These are phyloP conservation scores for Phoeniculus purpureus DNA, from an alignment of 2,797 vertebrate genomes.

Conservation along the genomic window DNA sequence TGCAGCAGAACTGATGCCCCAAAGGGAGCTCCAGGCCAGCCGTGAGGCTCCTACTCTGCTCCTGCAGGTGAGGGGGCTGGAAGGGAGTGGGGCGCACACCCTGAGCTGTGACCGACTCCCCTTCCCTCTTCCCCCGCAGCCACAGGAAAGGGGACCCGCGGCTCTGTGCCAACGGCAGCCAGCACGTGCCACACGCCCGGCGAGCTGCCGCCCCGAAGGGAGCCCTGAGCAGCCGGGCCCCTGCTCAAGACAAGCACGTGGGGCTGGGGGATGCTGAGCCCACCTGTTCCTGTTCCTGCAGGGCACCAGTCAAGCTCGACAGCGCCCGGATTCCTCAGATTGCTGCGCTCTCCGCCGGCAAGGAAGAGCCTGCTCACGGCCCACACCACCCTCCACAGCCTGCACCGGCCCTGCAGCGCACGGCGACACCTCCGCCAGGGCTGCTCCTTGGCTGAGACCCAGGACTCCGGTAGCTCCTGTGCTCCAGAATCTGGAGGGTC, in stretches of 20 bases:
- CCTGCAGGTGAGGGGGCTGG: not conserved
- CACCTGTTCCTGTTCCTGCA: not conserved
- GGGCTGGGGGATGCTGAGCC: not conserved
- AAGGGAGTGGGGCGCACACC: not conserved
- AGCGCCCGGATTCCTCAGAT: slow-evolving; percentile 20
- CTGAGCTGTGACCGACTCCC: not conserved
- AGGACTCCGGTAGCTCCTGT: not conserved
- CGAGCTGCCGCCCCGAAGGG: not conserved
- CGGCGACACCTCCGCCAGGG: not conserved
- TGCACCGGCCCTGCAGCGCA: not conserved
- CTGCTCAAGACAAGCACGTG: slow-evolving; percentile 43
- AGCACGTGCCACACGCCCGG: rapidly evolving
- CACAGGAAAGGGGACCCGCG: not conserved
- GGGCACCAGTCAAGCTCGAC: slow-evolving; percentile 42
- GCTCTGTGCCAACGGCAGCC: not conserved
- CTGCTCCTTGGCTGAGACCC: not conserved
- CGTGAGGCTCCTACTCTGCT: rapidly evolving
- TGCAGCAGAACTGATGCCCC: rapidly evolving
- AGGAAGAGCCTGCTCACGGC: not conserved
- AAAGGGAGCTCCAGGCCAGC: not conserved
- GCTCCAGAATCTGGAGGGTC: not conserved
- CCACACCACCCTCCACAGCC: not conserved
- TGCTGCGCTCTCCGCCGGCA: not conserved
- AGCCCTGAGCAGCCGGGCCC: slow-evolving; percentile 7
- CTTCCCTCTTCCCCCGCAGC: not conserved